phyloP scores from a whole-genome alignment of 2,797 vertebrate genomes.

The Varecia variegata region DNA sequence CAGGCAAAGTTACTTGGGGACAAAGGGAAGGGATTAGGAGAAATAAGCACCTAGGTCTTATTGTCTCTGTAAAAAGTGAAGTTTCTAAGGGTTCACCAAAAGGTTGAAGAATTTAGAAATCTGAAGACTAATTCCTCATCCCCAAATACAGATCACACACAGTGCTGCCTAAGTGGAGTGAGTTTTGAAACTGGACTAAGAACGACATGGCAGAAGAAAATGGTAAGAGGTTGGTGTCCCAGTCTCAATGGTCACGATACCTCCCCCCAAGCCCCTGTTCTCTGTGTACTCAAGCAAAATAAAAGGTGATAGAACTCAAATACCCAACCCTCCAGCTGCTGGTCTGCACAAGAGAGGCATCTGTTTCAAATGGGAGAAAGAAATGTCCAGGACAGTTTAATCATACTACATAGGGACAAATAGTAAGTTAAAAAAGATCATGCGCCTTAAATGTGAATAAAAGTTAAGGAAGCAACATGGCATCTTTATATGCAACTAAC shows the following conservation, averaged over 20 bases:
- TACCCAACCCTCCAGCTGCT: neutral
- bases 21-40: neutral
- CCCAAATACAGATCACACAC: neutral
- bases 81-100: neutral
- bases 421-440: neutral
- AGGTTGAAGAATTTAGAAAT: neutral
- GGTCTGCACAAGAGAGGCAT: neutral
- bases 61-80: neutral
- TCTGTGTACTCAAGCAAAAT: neutral
- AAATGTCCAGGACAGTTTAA: neutral
- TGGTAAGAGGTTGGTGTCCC: neutral
- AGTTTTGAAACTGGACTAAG: neutral
- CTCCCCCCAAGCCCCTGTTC: neutral
- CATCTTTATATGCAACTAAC: neutral
- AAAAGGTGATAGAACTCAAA: neutral
- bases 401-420: neutral
- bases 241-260: neutral
- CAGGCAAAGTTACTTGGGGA: neutral
- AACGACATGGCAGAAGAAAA: neutral
- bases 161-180: neutral
- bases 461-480: neutral
- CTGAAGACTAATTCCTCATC: neutral
- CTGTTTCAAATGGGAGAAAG: neutral
- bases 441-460: neutral
- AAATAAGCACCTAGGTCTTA: neutral